Base-by-base conservation (phyloP, 2,797 vertebrate species). In the Alauda arvensis region DNA sequence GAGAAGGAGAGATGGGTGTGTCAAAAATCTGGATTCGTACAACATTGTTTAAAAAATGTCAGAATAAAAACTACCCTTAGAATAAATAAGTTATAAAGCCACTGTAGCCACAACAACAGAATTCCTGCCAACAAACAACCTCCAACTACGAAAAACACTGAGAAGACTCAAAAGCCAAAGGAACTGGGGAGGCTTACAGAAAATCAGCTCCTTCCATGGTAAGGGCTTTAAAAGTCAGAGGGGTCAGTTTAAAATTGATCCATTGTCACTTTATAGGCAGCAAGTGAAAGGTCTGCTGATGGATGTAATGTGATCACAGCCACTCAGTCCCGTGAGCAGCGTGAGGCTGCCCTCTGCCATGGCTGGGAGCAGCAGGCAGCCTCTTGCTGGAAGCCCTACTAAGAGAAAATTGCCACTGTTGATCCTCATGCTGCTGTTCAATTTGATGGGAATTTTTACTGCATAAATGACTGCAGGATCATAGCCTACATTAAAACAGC, bases 211-310 rank as follows among this genome's bases (percentile, higher is more conserved):
- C 83, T 83, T 92, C 70, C 83, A 17, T 0, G 0, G 62, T 75
- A 67, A 90, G 53, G 59, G 88, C 87, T 89, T 77, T 91, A 93
- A 92, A 95, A 90, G 87, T 92, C 92, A 93, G 75, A 71, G 52
- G 72, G 83, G 92, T 91, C 92, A 94, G 87, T 88, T 96, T 93
- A 72, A 93, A 95, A 94, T 85, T 81, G 94, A 92, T 95, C 91
- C 94, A 93, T 60, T 90, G 79, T 72, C 85, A 89, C 83, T 94
- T 92, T 91, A 92, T 46, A 93, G 92, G 92, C 90, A 90, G 92
- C 26, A 37, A 74, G 55, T 67, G 83, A 62, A 83, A 91, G 84
- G 93, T 94, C 78, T 0, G 28, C 94, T 86, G 92, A 85, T 89
- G 94, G 91, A 92, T 70, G 72, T 81, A 96, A 97, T 94, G 74